Conservation (phyloP, 2,888 invertebrate species). For the Dolichomitus sp. region DNA sequence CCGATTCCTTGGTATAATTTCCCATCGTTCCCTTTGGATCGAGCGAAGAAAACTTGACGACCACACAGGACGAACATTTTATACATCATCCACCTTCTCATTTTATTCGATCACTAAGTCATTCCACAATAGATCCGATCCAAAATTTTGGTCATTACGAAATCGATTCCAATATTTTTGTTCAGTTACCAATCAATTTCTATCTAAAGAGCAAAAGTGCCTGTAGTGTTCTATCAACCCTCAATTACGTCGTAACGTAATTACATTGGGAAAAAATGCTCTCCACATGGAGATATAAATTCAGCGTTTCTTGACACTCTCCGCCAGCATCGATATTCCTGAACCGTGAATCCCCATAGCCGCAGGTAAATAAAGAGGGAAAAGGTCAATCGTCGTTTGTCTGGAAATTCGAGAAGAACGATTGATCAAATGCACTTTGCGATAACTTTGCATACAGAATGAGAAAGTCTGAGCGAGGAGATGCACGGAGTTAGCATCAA, state of each 20-base stretch:
- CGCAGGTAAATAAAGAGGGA: constrained; percentile 36
- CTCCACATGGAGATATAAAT: neutral
- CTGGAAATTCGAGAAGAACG: constrained; percentile 55
- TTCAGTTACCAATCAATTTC: neutral
- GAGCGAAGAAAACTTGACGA: constrained; percentile 73
- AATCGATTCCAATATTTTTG: neutral
- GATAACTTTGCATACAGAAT: constrained; percentile 43
- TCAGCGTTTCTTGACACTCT: constrained; percentile 22
- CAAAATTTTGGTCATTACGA: neutral
- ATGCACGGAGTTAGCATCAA: constrained; percentile 23
- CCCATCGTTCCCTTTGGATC: constrained; percentile 27
- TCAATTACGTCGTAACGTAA: neutral
- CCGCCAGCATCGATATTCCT: constrained; percentile 4
- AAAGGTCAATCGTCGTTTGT: constrained; percentile 58
- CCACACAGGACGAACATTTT: constrained; percentile 59
- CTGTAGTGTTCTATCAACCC: neutral
- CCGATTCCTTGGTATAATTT: constrained; percentile 40
- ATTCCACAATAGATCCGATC: neutral
- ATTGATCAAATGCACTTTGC: constrained; percentile 57
- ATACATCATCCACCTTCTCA: constrained; percentile 5
- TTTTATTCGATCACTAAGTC: constrained; percentile 34
- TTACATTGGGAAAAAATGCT: neutral
- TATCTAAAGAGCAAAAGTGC: neutral
- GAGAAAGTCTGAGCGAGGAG: constrained; percentile 52
- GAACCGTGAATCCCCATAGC: constrained; percentile 9